These are phyloP conservation scores for Pelochelys cantorii DNA, from an alignment of 2,797 vertebrate species.

Conservation along the genomic window DNA sequence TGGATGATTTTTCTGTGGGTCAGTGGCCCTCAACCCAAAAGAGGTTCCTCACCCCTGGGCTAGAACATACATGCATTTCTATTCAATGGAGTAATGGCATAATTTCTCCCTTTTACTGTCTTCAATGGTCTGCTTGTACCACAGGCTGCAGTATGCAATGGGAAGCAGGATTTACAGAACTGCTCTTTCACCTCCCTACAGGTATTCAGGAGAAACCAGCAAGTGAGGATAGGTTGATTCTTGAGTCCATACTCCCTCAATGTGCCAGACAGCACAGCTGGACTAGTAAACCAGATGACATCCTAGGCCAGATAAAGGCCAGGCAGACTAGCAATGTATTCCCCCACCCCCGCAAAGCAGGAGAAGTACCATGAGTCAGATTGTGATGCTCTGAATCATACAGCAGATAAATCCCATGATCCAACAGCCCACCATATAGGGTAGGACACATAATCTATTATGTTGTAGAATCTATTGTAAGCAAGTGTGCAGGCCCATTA, in stretches of 20 bases:
- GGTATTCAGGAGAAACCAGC: not conserved
- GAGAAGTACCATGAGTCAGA: not conserved
- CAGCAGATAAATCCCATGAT: not conserved
- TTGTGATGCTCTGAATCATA: not conserved
- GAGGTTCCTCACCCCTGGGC: too few relatives aligned
- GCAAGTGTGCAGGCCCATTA: not conserved
- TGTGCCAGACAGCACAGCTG: not conserved
- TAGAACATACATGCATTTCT: not conserved
- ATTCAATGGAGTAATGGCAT: not conserved
- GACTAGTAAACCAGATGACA: not conserved
- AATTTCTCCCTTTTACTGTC: not conserved
- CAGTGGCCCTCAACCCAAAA: too few relatives aligned
- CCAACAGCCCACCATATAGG: not conserved
- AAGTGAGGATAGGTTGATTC: not conserved
- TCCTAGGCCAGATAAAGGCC: not conserved
- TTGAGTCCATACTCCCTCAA: not conserved
- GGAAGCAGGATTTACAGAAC: constrained; percentile 1
- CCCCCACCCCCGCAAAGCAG: not conserved
- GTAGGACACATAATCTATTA: not conserved
- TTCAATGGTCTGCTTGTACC: too few relatives aligned
- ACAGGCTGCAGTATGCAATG: not conserved
- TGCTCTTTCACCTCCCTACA: not conserved
- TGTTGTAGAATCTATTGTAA: not conserved
- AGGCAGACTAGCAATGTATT: not conserved
- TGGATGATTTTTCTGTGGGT: too few relatives aligned